Conservation (phyloP, 2,113 vertebrate genomes). For the Hyperopisus bebe region DNA sequence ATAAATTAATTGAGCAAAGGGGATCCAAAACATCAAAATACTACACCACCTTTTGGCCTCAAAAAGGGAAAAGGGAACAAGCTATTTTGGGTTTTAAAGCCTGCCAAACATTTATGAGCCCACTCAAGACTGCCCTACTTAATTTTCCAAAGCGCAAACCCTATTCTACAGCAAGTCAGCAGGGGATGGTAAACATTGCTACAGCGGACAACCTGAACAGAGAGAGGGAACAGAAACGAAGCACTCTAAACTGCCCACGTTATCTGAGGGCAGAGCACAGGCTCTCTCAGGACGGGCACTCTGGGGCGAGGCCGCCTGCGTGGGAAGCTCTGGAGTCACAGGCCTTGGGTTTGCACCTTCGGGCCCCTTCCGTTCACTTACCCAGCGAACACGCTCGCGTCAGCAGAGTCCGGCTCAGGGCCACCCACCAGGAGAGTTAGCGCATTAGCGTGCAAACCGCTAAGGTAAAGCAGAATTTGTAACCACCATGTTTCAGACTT, state of each 20-base stretch:
- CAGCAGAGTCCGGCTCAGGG: not conserved
- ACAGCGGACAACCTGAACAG: not conserved
- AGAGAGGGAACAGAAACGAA: not conserved
- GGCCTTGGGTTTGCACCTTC: not conserved
- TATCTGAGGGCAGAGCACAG: not conserved
- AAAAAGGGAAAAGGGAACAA: slow-evolving; percentile 43
- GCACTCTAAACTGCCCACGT: not conserved
- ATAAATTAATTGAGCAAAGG: not conserved
- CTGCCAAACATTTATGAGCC: slow-evolving; percentile 36
- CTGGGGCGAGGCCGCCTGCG: not conserved
- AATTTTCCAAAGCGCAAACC: slow-evolving; percentile 12
- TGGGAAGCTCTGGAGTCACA: not conserved
- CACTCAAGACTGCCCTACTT: slow-evolving; percentile 9
- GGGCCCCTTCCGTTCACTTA: not conserved
- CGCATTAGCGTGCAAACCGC: not conserved
- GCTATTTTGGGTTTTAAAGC: slow-evolving; percentile 43
- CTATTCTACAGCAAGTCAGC: slow-evolving; percentile 8
- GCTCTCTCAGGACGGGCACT: not conserved
- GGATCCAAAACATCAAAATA: not conserved
- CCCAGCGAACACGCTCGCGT: not conserved
- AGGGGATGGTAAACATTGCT: slow-evolving; percentile 1
- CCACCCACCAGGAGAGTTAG: not conserved
- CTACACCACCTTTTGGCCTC: slow-evolving; percentile 4
- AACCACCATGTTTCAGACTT: not conserved
- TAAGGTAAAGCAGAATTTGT: not conserved